phyloP scores from a whole-genome alignment of 64 coral and sea anemone species.

The Stichodactyla helianthus region DNA sequence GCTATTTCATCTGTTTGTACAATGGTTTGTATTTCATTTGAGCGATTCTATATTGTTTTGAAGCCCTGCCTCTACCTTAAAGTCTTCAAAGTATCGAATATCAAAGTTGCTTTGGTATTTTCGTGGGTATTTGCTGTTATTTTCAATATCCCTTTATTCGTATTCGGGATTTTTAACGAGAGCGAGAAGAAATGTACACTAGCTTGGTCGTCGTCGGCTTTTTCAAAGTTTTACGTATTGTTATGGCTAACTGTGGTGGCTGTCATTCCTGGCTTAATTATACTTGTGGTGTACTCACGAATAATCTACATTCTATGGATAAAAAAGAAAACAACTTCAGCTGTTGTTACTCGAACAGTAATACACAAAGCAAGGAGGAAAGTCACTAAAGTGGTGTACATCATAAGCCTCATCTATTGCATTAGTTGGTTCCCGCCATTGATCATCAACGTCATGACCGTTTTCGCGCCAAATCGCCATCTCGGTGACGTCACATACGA shows the following conservation, averaged over 20 bases:
- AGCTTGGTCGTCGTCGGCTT: neutral
- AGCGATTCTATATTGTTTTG: conserved; percentile 31
- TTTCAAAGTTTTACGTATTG: neutral
- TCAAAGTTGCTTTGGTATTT: conserved; percentile 3
- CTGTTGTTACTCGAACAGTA: neutral
- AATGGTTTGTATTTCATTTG: conserved; percentile 32
- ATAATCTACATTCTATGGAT: conserved; percentile 27
- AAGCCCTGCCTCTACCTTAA: conserved; percentile 14
- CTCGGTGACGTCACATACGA: conserved; percentile 2
- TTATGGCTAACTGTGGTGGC: neutral
- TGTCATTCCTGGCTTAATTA: neutral
- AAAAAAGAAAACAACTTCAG: neutral
- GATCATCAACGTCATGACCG: conserved; percentile 6
- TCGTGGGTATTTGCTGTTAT: conserved; percentile 21
- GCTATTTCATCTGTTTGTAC: conserved; percentile 32
- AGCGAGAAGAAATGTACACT: neutral
- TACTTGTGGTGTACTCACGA: conserved; percentile 11
- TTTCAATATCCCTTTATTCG: conserved; percentile 11
- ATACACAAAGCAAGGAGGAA: conserved; percentile 20
- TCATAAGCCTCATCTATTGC: conserved; percentile 24
- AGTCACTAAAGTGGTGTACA: conserved; percentile 14
- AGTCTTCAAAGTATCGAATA: conserved; percentile 9
- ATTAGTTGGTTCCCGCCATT: conserved; percentile 21
- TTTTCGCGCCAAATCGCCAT: conserved; percentile 16
- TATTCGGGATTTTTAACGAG: neutral